A percentile compares a stretch with the other conserved stretches of the same genome.
Evolutionary conservation across 1,140 invertebrate species (phyloP).

Genomic region (Laupala kohalensis): DNA sequence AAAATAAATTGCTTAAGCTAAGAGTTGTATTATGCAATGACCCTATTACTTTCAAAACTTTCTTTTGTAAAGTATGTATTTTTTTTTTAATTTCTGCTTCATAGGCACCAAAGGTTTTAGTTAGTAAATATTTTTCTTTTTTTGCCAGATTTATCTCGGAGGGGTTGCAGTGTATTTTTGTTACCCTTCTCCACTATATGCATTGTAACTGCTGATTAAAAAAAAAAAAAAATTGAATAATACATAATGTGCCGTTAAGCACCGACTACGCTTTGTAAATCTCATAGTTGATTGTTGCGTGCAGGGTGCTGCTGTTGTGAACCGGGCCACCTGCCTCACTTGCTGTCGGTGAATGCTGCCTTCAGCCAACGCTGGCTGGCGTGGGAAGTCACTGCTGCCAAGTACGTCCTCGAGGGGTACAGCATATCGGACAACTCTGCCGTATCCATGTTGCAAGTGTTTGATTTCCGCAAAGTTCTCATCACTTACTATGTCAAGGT

Average conservation of each 20-base stretch:
- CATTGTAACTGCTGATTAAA: no score
- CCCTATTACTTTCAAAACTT: no score
- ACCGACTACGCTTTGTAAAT: no score
- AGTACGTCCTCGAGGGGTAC: conserved; percentile 96
- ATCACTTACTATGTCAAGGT: conserved; percentile 97
- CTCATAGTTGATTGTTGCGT: background rate
- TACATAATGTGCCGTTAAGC: no score
- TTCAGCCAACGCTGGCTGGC: conserved; percentile 95
- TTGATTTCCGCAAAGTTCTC: conserved; percentile 90
- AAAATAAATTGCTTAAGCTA: no score
- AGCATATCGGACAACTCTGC: conserved; percentile 96
- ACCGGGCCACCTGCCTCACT: conserved; percentile 79
- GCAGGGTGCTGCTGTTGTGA: conserved; percentile 80
- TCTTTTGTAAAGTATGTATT: no score
- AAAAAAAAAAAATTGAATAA: no score
- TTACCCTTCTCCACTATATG: no score
- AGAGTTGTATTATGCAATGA: no score
- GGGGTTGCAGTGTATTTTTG: no score
- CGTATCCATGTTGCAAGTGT: conserved; percentile 91
- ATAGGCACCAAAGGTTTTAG: no score
- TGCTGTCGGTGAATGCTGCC: conserved; percentile 86
- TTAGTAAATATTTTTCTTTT: background rate
- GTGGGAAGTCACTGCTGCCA: conserved; percentile 88
- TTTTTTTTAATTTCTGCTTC: no score
- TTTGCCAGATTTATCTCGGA: background rate